Evolutionary conservation across 1,140 invertebrate genomes (phyloP).

Genomic region (Himalopsyche phryganea): DNA sequence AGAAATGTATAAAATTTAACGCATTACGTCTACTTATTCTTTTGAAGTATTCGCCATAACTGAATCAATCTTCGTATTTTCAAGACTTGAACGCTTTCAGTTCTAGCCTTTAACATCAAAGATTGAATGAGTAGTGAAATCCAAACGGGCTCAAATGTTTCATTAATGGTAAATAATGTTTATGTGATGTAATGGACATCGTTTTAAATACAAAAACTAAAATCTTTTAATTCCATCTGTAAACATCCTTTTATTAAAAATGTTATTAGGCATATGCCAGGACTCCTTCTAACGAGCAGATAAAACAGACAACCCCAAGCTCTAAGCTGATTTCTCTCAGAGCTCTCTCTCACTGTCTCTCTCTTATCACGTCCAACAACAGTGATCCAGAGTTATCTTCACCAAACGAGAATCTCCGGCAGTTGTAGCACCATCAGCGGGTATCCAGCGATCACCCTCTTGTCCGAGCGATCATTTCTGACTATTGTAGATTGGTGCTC

Average conservation of each 20-base stretch:
- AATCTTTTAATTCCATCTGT: no score
- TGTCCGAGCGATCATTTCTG: conserved; percentile 12
- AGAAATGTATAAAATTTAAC: no score
- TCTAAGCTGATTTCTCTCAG: background rate
- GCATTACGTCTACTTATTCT: no score
- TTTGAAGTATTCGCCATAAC: no score
- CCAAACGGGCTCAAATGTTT: background rate
- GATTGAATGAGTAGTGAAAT: background rate
- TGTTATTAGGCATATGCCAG: background rate
- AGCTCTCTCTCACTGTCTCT: background rate
- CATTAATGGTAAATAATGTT: conserved; percentile 1
- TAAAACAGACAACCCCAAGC: background rate
- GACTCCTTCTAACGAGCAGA: background rate
- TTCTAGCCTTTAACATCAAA: background rate
- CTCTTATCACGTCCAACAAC: conserved; percentile 12
- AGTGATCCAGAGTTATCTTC: conserved; percentile 2
- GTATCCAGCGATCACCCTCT: conserved; percentile 15
- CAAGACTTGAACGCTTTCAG: no score
- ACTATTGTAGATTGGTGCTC: conserved; percentile 14
- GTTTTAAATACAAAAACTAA: no score
- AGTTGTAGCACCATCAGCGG: conserved; percentile 9
- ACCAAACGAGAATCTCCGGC: conserved; percentile 13
- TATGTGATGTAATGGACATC: no score
- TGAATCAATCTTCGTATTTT: no score
- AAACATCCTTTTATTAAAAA: conserved; percentile 3